Conservation (phyloP, 2,888 invertebrate genomes). For the Lithophane leautieri region DNA sequence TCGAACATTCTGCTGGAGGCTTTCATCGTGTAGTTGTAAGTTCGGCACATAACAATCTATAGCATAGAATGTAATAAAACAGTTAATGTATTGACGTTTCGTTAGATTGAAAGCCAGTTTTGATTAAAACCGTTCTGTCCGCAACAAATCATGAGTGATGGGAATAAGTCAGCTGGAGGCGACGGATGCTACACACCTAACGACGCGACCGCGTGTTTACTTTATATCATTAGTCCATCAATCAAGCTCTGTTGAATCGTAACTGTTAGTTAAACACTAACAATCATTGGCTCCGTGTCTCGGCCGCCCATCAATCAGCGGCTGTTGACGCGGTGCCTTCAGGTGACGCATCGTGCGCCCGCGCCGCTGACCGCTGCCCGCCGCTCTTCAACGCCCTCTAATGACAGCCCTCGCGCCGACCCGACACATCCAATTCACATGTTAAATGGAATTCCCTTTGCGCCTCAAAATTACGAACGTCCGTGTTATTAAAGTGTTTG, state of each 20-base stretch:
- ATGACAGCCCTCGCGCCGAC: conserved; percentile 83
- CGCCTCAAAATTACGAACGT: conserved; percentile 86
- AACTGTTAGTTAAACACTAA: conserved; percentile 89
- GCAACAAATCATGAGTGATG: conserved; percentile 74
- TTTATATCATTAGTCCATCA: conserved; percentile 90
- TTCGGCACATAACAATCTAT: conserved; percentile 33
- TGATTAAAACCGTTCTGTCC: conserved; percentile 71
- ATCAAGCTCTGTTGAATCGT: conserved; percentile 88
- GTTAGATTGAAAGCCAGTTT: conserved; percentile 68
- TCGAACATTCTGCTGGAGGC: conserved; percentile 31
- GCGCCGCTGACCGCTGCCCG: conserved; percentile 61
- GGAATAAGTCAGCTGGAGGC: conserved; percentile 76
- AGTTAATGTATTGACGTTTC: conserved; percentile 68
- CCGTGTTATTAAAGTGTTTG: conserved; percentile 89
- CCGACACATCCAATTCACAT: conserved; percentile 89
- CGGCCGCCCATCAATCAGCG: conserved; percentile 86
- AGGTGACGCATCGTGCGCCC: conserved; percentile 71
- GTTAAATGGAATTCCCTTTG: conserved; percentile 89
- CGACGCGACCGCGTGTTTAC: conserved; percentile 83
- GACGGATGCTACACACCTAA: conserved; percentile 78
- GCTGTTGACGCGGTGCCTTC: conserved; percentile 77
- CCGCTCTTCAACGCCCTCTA: conserved; percentile 74
- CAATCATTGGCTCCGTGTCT: conserved; percentile 82
- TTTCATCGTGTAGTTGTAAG: conserved; percentile 30
- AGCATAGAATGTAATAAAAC: conserved; percentile 51